phyloP scores from a whole-genome alignment of 2,888 invertebrate species.

The Acrobeloides nanus region DNA sequence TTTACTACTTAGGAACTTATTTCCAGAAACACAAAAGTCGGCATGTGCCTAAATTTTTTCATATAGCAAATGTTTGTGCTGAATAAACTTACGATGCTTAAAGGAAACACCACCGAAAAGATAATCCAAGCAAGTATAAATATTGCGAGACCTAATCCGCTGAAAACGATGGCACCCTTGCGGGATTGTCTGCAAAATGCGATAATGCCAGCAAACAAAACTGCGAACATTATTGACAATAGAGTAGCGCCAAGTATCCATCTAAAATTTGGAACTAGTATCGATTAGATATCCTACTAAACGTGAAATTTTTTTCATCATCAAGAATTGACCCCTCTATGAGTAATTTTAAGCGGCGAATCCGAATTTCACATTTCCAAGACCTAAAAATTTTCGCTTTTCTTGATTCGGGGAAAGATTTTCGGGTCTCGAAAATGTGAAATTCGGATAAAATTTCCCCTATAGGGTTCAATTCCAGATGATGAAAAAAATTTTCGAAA shows the following conservation, averaged over 20 bases:
- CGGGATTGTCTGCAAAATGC: conserved; percentile 47
- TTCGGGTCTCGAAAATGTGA: no score
- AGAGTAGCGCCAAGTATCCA: conserved; percentile 44
- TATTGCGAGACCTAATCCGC: conserved; percentile 47
- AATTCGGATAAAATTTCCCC: no score
- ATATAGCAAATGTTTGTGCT: neutral
- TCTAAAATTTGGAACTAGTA: no score
- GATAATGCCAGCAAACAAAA: conserved; percentile 48
- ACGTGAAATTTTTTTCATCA: no score
- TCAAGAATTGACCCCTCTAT: no score
- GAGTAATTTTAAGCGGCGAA: no score
- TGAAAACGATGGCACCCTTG: conserved; percentile 47
- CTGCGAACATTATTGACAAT: conserved; percentile 41
- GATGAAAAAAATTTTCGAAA: no score
- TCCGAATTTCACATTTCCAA: no score
- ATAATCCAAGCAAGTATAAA: conserved; percentile 45
- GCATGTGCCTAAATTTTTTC: conserved; percentile 27
- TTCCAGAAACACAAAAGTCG: conserved; percentile 41
- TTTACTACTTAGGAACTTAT: conserved; percentile 29
- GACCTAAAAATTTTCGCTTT: no score
- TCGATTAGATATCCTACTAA: no score
- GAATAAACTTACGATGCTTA: conserved; percentile 31
- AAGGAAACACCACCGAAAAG: conserved; percentile 36
- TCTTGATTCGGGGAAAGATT: no score
- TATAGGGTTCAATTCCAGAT: no score